phyloP scores from a whole-genome alignment of 1,140 invertebrate genomes.

The Philopotamus ludificatus region DNA sequence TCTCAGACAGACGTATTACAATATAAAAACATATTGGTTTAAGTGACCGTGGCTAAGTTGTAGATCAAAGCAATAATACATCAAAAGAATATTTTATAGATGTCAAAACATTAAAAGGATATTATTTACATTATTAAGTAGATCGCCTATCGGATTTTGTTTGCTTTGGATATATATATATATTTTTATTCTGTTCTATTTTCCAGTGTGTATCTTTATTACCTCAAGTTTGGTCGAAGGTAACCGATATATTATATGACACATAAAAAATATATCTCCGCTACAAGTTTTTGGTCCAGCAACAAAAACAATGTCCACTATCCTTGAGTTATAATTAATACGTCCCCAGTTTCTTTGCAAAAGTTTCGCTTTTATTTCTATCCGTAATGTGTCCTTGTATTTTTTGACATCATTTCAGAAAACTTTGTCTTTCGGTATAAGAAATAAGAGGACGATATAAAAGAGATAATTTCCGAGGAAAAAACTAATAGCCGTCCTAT shows the following conservation, averaged over 20 bases:
- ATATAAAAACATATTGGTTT: not conserved
- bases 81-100: not conserved
- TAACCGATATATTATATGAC: not conserved
- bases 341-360: conserved; percentile 10
- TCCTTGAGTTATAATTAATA: conserved; percentile 25
- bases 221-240: not conserved
- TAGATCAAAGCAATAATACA: not conserved
- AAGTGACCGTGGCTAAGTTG: not conserved
- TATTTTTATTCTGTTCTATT: not conserved
- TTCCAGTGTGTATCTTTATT: not conserved
- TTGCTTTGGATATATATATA: not conserved
- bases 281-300: conserved; percentile 9
- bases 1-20: not conserved
- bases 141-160: not conserved
- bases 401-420: not conserved
- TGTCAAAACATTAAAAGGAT: not conserved
- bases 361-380: conserved; percentile 26
- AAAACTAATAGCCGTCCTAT: not conserved
- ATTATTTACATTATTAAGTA: not conserved
- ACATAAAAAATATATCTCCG: not conserved
- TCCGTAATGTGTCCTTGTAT: conserved; percentile 15
- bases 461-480: not conserved
- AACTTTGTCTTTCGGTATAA: not conserved
- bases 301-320: conserved; percentile 23
- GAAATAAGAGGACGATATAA: not conserved